Conservation (phyloP, 2,113 vertebrate species). For the Salvelinus fontinalis region DNA sequence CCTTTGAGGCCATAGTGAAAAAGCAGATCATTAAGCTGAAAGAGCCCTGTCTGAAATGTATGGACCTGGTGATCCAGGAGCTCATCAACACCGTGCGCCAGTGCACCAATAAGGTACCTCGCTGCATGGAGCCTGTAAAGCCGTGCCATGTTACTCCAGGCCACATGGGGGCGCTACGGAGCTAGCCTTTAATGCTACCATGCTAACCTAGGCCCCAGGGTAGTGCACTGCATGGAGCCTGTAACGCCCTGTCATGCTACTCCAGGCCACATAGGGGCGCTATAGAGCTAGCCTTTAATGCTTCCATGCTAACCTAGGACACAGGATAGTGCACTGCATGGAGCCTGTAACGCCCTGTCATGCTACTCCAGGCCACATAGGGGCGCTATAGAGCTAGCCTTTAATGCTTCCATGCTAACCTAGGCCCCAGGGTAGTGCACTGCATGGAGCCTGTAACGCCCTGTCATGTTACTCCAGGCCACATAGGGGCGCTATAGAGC, state of each 20-base stretch:
- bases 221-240: neutral
- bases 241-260: constrained; percentile 28
- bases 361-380: constrained; percentile 16
- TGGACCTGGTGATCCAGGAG: constrained; percentile 98
- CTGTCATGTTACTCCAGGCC: constrained; percentile 17
- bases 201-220: too few relatives aligned
- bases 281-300: neutral
- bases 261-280: constrained; percentile 5
- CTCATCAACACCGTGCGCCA: constrained; percentile 96
- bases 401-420: too few relatives aligned
- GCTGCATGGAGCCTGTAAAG: constrained; percentile 47
- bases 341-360: constrained; percentile 24
- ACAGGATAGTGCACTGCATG: too few relatives aligned
- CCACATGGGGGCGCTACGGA: constrained; percentile 13
- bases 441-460: constrained; percentile 21
- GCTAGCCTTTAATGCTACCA: too few relatives aligned
- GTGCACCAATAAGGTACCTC: constrained; percentile 92
- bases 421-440: too few relatives aligned
- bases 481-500: constrained; percentile 6
- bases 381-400: constrained; percentile 7
- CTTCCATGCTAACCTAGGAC: too few relatives aligned
- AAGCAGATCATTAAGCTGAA: constrained; percentile 99
- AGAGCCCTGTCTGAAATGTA: constrained; percentile 95
- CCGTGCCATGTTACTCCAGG: constrained; percentile 20
- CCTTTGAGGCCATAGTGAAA: constrained; percentile 98